Conservation (phyloP, 2,888 invertebrate species). For the Acronicta psi region DNA sequence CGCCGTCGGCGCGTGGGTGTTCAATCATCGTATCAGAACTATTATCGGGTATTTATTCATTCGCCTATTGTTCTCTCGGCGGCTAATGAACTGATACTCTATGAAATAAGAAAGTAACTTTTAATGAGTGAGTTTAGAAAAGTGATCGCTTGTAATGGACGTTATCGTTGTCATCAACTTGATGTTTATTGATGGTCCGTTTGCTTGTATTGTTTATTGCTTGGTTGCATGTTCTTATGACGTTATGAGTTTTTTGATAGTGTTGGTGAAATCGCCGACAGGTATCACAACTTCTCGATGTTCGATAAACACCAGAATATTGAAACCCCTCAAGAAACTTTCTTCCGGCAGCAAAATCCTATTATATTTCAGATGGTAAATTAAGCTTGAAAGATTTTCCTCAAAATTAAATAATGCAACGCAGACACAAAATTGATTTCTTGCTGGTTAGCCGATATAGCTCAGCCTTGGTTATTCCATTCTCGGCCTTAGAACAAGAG, state of each 20-base stretch:
- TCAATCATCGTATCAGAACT: slow-evolving; percentile 69
- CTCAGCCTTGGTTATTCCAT: slow-evolving; percentile 16
- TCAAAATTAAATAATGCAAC: too few relatives aligned
- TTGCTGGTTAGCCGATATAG: not conserved
- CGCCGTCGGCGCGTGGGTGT: slow-evolving; percentile 72
- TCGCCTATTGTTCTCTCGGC: slow-evolving; percentile 74
- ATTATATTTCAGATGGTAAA: too few relatives aligned
- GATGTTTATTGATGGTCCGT: slow-evolving; percentile 60
- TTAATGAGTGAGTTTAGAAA: slow-evolving; percentile 74
- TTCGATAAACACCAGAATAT: not conserved
- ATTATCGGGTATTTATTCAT: slow-evolving; percentile 61
- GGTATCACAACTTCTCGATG: slow-evolving; percentile 27
- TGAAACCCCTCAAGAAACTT: too few relatives aligned
- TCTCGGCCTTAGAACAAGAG: slow-evolving; percentile 29
- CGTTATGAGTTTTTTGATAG: slow-evolving; percentile 31
- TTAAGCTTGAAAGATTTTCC: too few relatives aligned
- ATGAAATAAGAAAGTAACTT: slow-evolving; percentile 70
- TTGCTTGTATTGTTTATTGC: slow-evolving; percentile 43
- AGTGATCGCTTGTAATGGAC: slow-evolving; percentile 70
- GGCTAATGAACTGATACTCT: slow-evolving; percentile 80
- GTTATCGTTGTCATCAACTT: slow-evolving; percentile 63
- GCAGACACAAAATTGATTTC: too few relatives aligned
- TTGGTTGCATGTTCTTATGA: slow-evolving; percentile 23
- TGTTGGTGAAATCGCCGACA: slow-evolving; percentile 40
- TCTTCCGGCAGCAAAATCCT: too few relatives aligned